These are phyloP conservation scores for Dromaius novaehollandiae DNA, from an alignment of 2,113 vertebrate genomes.

Conservation along the genomic window DNA sequence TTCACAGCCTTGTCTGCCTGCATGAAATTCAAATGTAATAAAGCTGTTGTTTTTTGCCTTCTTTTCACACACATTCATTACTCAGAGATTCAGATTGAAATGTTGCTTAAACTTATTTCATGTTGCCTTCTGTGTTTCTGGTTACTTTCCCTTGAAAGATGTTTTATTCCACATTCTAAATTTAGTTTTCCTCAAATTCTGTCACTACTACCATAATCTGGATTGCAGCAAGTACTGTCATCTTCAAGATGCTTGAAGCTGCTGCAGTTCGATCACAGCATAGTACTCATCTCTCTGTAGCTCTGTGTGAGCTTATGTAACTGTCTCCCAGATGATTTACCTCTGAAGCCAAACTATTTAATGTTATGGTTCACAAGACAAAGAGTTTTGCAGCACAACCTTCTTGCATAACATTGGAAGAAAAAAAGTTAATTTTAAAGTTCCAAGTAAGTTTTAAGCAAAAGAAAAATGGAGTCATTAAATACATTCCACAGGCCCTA, in stretches of 20 bases:
- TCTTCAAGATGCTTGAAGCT: background rate
- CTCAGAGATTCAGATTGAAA: background rate
- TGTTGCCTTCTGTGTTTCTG: background rate
- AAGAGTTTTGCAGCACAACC: background rate
- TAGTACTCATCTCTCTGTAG: background rate
- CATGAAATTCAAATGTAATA: background rate
- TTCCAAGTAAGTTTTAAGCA: background rate
- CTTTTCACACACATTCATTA: background rate
- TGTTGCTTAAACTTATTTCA: background rate
- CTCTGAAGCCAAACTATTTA: background rate
- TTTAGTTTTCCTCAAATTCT: background rate
- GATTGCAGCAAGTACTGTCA: background rate
- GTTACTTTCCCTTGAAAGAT: background rate
- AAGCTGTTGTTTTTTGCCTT: background rate
- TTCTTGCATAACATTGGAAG: background rate
- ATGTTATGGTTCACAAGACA: fast-evolving
- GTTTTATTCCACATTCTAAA: background rate
- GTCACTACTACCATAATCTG: background rate
- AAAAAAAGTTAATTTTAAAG: background rate
- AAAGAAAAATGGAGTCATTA: background rate
- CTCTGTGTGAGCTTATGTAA: background rate
- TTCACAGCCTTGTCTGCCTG: background rate
- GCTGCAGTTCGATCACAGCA: background rate
- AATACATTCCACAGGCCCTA: background rate
- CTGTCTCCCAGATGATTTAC: background rate